A percentile compares a stretch with the other conserved stretches of the same genome.
phyloP scores from a whole-genome alignment of 2,797 vertebrate species.

The Aldrovandia affinis region DNA sequence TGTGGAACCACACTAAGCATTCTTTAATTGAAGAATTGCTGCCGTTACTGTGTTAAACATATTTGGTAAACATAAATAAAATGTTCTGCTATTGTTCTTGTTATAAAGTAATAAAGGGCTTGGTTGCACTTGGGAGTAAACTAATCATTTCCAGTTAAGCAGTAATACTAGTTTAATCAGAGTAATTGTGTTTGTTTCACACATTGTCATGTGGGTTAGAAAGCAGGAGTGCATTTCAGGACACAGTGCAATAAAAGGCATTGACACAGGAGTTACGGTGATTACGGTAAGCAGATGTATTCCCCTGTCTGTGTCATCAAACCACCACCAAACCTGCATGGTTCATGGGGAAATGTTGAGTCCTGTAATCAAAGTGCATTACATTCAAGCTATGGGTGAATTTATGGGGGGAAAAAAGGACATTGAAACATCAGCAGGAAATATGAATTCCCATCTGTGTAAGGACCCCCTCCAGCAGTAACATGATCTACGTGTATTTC shows the following conservation, averaged over 20 bases:
- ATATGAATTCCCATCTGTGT: background rate
- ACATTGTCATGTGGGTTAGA: background rate
- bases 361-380: background rate
- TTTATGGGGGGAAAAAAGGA: background rate
- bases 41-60: constrained; percentile 13
- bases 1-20: background rate
- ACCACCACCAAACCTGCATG: too few relatives aligned
- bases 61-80: constrained; percentile 30
- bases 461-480: background rate
- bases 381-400: background rate
- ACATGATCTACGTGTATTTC: background rate
- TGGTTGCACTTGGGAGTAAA: constrained; percentile 20
- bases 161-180: constrained; percentile 27
- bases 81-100: constrained; percentile 2
- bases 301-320: background rate
- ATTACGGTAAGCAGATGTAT: background rate
- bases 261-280: background rate
- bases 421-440: background rate
- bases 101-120: constrained; percentile 22
- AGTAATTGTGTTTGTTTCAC: constrained; percentile 4
- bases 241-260: background rate
- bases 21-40: constrained; percentile 14
- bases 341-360: too few relatives aligned
- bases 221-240: background rate
- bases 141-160: constrained; percentile 31